Base-by-base conservation (phyloP, 2,797 vertebrate genomes). In the Typhlichthys subterraneus region DNA sequence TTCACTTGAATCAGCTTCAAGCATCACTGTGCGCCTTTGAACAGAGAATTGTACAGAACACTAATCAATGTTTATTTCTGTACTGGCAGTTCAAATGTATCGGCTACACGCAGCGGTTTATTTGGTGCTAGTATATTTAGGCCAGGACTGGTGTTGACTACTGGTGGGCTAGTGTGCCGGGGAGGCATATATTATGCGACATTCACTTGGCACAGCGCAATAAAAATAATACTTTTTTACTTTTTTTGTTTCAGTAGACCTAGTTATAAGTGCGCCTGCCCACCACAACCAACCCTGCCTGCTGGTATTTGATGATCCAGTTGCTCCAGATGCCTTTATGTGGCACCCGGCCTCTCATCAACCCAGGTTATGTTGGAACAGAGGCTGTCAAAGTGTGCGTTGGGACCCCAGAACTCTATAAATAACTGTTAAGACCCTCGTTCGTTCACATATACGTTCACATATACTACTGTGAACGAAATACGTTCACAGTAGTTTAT, bases 181-280 rank as follows among this genome's bases (percentile, higher is more conserved):
- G 33, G 33, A 77, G 62, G 54, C 70, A 65, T 66, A 59, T 72
- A 73, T 69, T 75, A 57, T 57, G 57, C 57, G 72, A 68, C 50
- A 51, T 75, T 62, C 67, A 53, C 50, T 77, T 65, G 68, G 75
- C 64, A 67, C 57, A 23, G 19, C 19, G 19, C 19, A 23, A 23
- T 23, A 56, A 79, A 77, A 72, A 61, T 81, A 79, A 72, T 5
- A 5, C 78, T 88, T 23, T 19, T 23, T 23, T 3, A 23, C 19
- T 3, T 23, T 68, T 68, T 82, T 82, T 75, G 67, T 81, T 80
- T 71, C 58, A 71, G 71, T 52, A 82, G 69, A 82, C 80, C 73
- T 66, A 72, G 33, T 83, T 85, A 59, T 67, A 53, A 73, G 70
- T 67, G 45, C 38, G 65, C 15, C 51, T 70, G 66, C 72, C 61